phyloP scores from a whole-genome alignment of 35 echinoderm and acorn worm genomes.

The Stichopus chloronotus region DNA sequence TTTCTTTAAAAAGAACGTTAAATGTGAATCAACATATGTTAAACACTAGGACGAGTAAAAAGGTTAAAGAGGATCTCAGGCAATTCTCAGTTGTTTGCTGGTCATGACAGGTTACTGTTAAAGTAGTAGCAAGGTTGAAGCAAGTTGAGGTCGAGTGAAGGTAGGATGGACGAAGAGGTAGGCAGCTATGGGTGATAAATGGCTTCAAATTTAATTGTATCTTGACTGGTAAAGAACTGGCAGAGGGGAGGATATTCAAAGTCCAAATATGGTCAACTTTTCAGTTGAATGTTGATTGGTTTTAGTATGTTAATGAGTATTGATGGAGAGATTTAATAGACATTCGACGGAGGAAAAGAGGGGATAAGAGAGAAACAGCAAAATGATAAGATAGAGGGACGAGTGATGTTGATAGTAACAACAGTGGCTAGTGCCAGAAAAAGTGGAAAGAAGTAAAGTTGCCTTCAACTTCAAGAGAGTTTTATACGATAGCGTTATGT shows the following conservation, averaged over 20 bases:
- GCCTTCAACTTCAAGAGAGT: neutral
- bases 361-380: no score
- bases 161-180: no score
- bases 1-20: neutral
- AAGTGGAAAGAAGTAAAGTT: neutral
- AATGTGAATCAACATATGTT: neutral
- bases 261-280: neutral
- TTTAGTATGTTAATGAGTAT: neutral
- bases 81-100: neutral
- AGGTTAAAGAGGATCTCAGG: neutral
- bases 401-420: neutral
- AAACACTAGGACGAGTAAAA: neutral
- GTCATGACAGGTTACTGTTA: neutral
- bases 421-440: neutral
- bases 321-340: neutral
- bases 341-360: neutral
- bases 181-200: no score
- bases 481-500: neutral
- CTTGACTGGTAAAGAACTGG: neutral
- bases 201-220: neutral
- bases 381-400: neutral
- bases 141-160: no score
- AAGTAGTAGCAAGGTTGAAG: no score
- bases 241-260: neutral
- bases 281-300: neutral